Evolutionary conservation across 2,888 invertebrate genomes (phyloP), one percentile per base, ranked within the genome.

Genomic region (Drosophila nr. fundita): DNA sequence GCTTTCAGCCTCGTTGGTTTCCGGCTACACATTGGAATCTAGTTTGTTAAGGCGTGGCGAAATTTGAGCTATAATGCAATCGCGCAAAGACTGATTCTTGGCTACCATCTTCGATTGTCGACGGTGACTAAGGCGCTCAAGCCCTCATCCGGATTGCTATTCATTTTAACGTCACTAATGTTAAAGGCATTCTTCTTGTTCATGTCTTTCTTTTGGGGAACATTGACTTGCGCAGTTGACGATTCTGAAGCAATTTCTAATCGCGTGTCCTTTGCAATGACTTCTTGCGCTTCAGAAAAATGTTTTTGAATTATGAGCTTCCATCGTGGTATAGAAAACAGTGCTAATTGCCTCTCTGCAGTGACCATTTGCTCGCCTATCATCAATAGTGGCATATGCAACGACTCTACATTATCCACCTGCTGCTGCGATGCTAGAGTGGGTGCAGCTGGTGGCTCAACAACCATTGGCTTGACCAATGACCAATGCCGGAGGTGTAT

Each of bases 131-230:
- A 86, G 6, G 94, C 93, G 54, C 94, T 94, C 0, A 94, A 95
- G 1, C 93, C 93, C 8, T 92, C 92, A 60, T 88, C 90, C 11
- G 78, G 70, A 68, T 90, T 90, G 49, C 71, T 83, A 38, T 84
- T 89, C 1, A 92, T 90, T 4, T 80, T 82, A 27, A 92, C 93
- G 45, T 93, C 92, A 13, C 92, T 90, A 4, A 93, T 91, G 27
- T 82, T 83, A 32, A 92, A 87, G 13, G 92, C 92, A 68, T 91
- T 94, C 89, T 98, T 95, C 94, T 98, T 98, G 92, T 98, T 97
- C 61, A 98, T 94, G 72, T 97, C 96, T 96, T 97, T 97, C 97
- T 97, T 93, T 97, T 97, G 49, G 97, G 97, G 75, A 96, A 95
- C 63, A 97, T 94, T 58, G 97, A 95, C 67, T 96, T 96, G 54